Evolutionary conservation across 2,888 invertebrate species (phyloP).

Genomic region (Herminia tarsipennalis): DNA sequence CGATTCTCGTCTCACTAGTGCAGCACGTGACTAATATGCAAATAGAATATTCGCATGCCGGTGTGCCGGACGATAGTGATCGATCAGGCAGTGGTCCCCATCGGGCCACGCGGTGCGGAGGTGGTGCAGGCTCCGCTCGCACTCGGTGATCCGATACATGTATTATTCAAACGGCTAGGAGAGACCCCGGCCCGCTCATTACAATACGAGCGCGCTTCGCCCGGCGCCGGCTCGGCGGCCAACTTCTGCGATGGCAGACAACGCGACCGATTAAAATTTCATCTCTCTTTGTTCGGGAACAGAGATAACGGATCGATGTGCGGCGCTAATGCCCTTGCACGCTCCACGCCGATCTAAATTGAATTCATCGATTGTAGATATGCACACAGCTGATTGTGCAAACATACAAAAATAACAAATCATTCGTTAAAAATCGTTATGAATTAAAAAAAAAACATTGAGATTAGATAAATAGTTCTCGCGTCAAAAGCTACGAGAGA

Average conservation of each 20-base stretch:
- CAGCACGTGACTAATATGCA: conserved; percentile 36
- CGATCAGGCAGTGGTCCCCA: conserved; percentile 40
- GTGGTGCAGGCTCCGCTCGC: conserved; percentile 11
- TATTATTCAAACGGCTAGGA: conserved; percentile 59
- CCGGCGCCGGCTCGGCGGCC: conserved; percentile 63
- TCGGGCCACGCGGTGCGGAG: conserved; percentile 13
- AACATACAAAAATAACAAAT: background rate
- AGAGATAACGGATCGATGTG: conserved; percentile 76
- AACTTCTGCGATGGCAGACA: conserved; percentile 72
- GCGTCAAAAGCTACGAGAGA: too few relatives aligned
- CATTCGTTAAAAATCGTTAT: background rate
- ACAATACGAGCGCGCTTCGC: conserved; percentile 58
- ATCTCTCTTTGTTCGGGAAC: conserved; percentile 77
- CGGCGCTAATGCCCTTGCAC: conserved; percentile 66
- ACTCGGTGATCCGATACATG: conserved; percentile 39
- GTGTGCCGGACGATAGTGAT: conserved; percentile 44
- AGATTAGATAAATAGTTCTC: too few relatives aligned
- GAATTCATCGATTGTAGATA: conserved; percentile 60
- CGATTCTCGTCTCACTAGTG: conserved; percentile 7
- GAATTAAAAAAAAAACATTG: too few relatives aligned
- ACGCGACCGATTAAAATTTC: conserved; percentile 82
- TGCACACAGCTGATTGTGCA: conserved; percentile 19
- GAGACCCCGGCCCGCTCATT: conserved; percentile 59
- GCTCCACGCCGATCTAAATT: conserved; percentile 64
- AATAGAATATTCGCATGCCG: conserved; percentile 52